A percentile compares a stretch with the other conserved stretches of the same genome.
phyloP scores from a whole-genome alignment of 2,888 invertebrate genomes.

The Leptopilina myrica region DNA sequence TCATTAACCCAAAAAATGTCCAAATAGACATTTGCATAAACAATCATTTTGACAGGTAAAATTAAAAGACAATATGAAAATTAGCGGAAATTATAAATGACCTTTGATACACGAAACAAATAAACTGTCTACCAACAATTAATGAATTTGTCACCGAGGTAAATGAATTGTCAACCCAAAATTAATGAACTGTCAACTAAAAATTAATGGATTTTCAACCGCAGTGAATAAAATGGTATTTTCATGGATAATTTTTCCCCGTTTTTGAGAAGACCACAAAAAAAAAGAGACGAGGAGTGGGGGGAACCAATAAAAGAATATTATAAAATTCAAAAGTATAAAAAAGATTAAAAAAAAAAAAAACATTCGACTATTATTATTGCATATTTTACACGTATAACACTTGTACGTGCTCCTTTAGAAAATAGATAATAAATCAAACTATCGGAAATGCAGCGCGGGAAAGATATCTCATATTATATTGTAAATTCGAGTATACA shows the following conservation, averaged over 20 bases:
- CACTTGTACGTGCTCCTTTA: too few relatives aligned
- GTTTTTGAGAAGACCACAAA: too few relatives aligned
- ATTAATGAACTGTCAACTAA: conserved; percentile 16
- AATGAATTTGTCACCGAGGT: conserved; percentile 15
- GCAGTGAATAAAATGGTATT: neutral
- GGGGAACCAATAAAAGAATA: too few relatives aligned
- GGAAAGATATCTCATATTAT: too few relatives aligned
- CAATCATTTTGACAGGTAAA: neutral
- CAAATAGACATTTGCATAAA: too few relatives aligned
- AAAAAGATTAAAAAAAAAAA: too few relatives aligned
- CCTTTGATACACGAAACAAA: conserved; percentile 4
- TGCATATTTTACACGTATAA: too few relatives aligned
- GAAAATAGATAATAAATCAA: conserved; percentile 11
- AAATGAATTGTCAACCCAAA: conserved; percentile 14
- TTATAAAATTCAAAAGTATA: too few relatives aligned
- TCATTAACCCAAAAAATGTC: too few relatives aligned
- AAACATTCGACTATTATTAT: too few relatives aligned
- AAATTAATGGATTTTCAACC: conserved; percentile 5
- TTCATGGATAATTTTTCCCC: neutral
- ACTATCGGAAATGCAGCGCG: neutral
- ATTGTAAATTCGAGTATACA: neutral
- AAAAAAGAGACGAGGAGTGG: too few relatives aligned
- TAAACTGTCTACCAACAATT: neutral
- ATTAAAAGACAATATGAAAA: neutral
- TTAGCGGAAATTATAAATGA: conserved; percentile 9